Evolutionary conservation across 2,113 vertebrate species (phyloP), one percentile per base, ranked within the genome.

Genomic region (Poicephalus gulielmi): DNA sequence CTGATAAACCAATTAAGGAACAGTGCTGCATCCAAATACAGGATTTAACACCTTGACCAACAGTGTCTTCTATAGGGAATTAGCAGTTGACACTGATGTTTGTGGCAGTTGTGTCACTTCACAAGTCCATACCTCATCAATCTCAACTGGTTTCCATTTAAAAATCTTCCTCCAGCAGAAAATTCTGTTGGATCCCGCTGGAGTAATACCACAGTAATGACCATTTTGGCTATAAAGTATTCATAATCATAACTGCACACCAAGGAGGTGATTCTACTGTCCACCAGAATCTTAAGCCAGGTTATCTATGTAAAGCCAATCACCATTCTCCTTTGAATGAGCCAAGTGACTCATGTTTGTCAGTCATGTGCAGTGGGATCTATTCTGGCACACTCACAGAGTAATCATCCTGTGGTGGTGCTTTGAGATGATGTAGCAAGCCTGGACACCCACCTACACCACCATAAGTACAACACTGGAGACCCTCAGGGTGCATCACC

Each of bases 161-260:
- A 50, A 63, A 68, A 27, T 23, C 33, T 50, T 74, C 41, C 23
- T 83, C 31, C 16, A 8, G 49, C 17, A 62, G 23, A 93, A 60
- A 68, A 46, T 55, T 47, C 27, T 71, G 6, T 24, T 84, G 78
- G 13, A 53, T 75, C 30, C 18, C 27, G 12, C 27, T 35, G 52
- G 35, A 47, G 23, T n/a, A 30, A 60, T 73, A 47, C 10, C 13
- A 1, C 35, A 69, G 71, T 55, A 55, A 39, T 16, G 17, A 75
- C 13, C 17, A 11, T 50, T 68, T 44, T 83, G 75, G 7, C 43
- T 85, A 13, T 35, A 9, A 60, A 62, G 53, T 20, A 50, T 73
- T 69, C 25, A 7, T 46, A 60, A 76, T 9, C 22, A 46, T 35
- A 62, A 23, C 1, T 6, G 11, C 0, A 0, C 31, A n/a, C 5